A percentile compares a stretch with the other conserved stretches of the same genome.
Conservation (phyloP, 2,888 invertebrate species). For the Atrina japonica region DNA sequence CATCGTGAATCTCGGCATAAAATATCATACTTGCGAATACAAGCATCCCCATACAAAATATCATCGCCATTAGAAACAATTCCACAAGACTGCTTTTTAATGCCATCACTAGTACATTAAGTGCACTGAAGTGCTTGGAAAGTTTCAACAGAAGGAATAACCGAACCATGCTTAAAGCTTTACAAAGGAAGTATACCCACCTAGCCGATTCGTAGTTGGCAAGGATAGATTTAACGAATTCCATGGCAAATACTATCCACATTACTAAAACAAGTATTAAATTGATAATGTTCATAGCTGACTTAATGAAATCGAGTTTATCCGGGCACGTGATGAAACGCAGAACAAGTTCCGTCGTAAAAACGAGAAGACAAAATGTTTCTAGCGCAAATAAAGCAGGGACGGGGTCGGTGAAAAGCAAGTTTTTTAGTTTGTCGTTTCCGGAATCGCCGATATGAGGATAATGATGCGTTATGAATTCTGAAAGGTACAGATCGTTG, state of each 20-base stretch:
- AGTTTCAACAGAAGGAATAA: conserved; percentile 63
- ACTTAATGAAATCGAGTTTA: conserved; percentile 4
- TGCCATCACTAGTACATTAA: conserved; percentile 63
- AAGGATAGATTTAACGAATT: conserved; percentile 19
- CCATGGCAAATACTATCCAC: conserved; percentile 23
- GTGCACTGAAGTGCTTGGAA: conserved; percentile 61
- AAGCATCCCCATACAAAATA: conserved; percentile 59
- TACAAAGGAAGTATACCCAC: conserved; percentile 8
- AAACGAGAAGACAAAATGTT: conserved; percentile 51
- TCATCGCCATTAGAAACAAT: conserved; percentile 57
- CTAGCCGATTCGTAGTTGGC: conserved; percentile 8
- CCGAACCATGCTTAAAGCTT: conserved; percentile 42
- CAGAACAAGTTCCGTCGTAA: conserved; percentile 58
- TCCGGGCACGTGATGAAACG: conserved; percentile 55
- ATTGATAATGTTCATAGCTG: conserved; percentile 15
- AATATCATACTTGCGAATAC: conserved; percentile 65
- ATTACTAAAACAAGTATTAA: conserved; percentile 22
- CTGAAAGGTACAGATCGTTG: conserved; percentile 35
- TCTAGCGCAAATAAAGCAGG: conserved; percentile 44
- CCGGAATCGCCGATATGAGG: conserved; percentile 8
- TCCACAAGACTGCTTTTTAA: conserved; percentile 58
- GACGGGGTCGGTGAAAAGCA: conserved; percentile 32
- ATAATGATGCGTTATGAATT: conserved; percentile 12
- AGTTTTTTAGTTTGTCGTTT: conserved; percentile 27
- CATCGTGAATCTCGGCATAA: conserved; percentile 58